phyloP scores from a whole-genome alignment of 2,888 invertebrate genomes.

The Tenthredo distinguenda region DNA sequence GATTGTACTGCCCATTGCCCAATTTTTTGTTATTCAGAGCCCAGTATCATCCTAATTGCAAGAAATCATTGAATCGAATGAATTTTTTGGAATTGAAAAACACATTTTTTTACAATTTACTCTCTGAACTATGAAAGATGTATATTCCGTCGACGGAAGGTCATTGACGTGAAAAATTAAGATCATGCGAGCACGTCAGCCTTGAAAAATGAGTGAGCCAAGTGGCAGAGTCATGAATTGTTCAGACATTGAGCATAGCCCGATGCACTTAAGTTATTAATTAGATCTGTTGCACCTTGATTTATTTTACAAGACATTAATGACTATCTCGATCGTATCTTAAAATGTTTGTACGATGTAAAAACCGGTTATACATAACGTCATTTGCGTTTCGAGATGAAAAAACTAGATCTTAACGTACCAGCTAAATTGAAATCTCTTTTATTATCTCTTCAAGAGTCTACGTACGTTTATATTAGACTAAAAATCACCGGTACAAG shows the following conservation, averaged over 20 bases:
- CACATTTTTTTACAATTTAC: not conserved
- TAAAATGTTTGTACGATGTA: conserved; percentile 40
- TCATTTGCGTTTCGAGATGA: conserved; percentile 39
- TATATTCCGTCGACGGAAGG: not conserved
- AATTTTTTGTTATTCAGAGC: not conserved
- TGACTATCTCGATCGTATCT: conserved; percentile 40
- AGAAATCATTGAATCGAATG: not conserved
- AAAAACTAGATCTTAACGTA: conserved; percentile 36
- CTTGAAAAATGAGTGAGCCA: conserved; percentile 23
- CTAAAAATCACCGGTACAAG: not conserved
- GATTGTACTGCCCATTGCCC: not conserved
- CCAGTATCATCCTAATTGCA: not conserved
- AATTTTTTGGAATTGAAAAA: not conserved
- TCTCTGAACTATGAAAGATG: not conserved
- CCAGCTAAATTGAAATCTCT: conserved; percentile 23
- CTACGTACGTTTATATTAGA: not conserved
- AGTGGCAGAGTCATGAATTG: conserved; percentile 40
- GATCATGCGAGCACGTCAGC: not conserved
- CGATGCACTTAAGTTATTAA: conserved; percentile 42
- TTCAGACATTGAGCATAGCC: conserved; percentile 40
- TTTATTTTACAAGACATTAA: conserved; percentile 46
- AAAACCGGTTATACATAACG: conserved; percentile 43
- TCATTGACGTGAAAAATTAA: not conserved
- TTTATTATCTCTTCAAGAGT: not conserved
- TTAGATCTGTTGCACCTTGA: conserved; percentile 45